Conservation (phyloP, 2,113 vertebrate genomes). For the Mormyrus iriodes region DNA sequence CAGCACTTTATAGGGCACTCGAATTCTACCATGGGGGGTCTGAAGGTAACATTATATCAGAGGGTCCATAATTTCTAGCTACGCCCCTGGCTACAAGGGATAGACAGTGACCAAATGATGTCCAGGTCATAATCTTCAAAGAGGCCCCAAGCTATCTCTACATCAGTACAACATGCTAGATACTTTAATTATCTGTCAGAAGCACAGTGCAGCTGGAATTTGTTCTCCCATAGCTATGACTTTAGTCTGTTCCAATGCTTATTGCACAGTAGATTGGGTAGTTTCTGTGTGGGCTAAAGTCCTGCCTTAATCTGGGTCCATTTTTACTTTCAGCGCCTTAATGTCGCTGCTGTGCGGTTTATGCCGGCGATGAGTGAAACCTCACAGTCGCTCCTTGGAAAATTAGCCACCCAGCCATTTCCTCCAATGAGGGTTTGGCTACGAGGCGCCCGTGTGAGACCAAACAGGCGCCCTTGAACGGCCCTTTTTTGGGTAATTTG, state of each 20-base stretch:
- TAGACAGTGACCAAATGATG: not conserved
- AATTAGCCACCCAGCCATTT: conserved; percentile 44
- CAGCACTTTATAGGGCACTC: not conserved
- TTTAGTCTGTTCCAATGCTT: not conserved
- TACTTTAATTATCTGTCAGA: not conserved
- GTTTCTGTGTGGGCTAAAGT: not conserved
- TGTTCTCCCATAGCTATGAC: not conserved
- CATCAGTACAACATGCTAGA: not conserved
- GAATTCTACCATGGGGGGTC: not conserved
- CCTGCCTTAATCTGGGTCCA: not conserved
- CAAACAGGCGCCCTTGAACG: not conserved
- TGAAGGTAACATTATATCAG: not conserved
- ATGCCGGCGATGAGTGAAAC: conserved; percentile 37
- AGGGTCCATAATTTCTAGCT: not conserved
- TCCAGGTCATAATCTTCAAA: not conserved
- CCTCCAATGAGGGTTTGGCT: conserved; percentile 27
- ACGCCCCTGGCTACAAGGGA: not conserved
- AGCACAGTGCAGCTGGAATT: not conserved
- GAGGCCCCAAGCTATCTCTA: not conserved
- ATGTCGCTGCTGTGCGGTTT: conserved; percentile 8
- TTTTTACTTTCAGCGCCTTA: not conserved
- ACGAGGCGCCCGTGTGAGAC: not conserved
- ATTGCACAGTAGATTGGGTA: not conserved
- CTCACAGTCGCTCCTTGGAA: conserved; percentile 33
- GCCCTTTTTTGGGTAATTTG: not conserved